A percentile compares a stretch with the other conserved stretches of the same genome.
These are phyloP conservation scores for Cantharis lateralis DNA, from an alignment of 2,888 invertebrate genomes.

Conservation along the genomic window DNA sequence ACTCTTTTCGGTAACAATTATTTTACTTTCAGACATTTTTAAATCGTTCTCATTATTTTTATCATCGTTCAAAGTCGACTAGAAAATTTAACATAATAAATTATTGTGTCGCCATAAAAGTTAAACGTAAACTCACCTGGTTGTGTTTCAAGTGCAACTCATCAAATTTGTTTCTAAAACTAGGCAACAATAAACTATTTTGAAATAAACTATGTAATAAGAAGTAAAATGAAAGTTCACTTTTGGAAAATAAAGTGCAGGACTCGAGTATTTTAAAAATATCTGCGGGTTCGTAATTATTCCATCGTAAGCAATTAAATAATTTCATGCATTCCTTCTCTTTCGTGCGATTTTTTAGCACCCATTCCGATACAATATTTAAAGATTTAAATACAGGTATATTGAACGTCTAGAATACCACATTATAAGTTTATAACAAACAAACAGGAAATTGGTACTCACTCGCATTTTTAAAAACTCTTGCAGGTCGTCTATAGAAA, in stretches of 20 bases:
- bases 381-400: slow-evolving; percentile 55
- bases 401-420: slow-evolving; percentile 47
- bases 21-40: slow-evolving; percentile 44
- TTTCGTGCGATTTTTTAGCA: slow-evolving; percentile 57
- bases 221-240: slow-evolving; percentile 62
- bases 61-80: slow-evolving; percentile 30
- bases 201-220: slow-evolving; percentile 57
- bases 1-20: slow-evolving; percentile 47
- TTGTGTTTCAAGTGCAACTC: slow-evolving; percentile 56
- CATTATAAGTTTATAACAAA: not conserved
- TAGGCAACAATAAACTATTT: slow-evolving; percentile 58
- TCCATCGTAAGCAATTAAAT: slow-evolving; percentile 58
- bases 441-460: slow-evolving; percentile 19
- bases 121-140: slow-evolving; percentile 46
- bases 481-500: slow-evolving; percentile 57
- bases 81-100: not conserved
- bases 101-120: not conserved
- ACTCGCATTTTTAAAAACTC: slow-evolving; percentile 61
- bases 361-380: slow-evolving; percentile 61
- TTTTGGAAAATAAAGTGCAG: slow-evolving; percentile 62
- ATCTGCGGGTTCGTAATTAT: slow-evolving; percentile 55
- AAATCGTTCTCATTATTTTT: slow-evolving; percentile 39
- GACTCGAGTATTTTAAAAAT: slow-evolving; percentile 62
- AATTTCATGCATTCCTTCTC: slow-evolving; percentile 62
- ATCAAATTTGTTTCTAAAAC: slow-evolving; percentile 58